A percentile compares a stretch with the other conserved stretches of the same genome.
These are phyloP conservation scores for Ctena decussata DNA, from an alignment of 2,888 invertebrate genomes.

Conservation along the genomic window DNA sequence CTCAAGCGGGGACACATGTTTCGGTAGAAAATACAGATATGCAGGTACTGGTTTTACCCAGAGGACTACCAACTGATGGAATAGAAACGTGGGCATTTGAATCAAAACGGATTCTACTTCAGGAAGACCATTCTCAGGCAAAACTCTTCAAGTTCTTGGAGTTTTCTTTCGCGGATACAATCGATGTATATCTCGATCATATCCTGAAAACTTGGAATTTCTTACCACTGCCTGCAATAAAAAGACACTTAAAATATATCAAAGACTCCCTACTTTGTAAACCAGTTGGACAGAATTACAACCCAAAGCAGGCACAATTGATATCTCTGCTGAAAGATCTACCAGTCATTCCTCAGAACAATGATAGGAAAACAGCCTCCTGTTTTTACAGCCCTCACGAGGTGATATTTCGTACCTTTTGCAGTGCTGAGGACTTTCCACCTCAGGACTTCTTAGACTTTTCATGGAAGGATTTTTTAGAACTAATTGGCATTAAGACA, in stretches of 20 bases:
- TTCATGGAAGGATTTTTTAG: conserved; percentile 42
- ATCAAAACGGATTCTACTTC: conserved; percentile 27
- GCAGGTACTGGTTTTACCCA: conserved; percentile 40
- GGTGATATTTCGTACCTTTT: conserved; percentile 28
- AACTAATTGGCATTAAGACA: conserved; percentile 27
- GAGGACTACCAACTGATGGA: conserved; percentile 46
- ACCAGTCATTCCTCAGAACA: background rate
- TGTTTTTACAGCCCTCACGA: conserved; percentile 9
- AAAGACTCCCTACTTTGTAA: background rate
- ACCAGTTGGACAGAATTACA: background rate
- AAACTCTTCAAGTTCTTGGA: background rate
- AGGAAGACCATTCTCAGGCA: background rate
- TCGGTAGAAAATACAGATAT: background rate
- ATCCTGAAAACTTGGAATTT: conserved; percentile 1
- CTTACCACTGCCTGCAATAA: conserved; percentile 1
- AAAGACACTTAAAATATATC: conserved; percentile 16
- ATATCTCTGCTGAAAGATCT: background rate
- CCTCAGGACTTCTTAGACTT: conserved; percentile 14
- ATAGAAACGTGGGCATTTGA: conserved; percentile 43
- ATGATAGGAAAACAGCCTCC: background rate
- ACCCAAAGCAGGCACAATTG: background rate
- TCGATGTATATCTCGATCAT: conserved; percentile 9
- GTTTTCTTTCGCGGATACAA: conserved; percentile 1
- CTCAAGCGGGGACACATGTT: conserved; percentile 1
- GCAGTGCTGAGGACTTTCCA: conserved; percentile 19